A percentile compares a stretch with the other conserved stretches of the same genome.
Evolutionary conservation across 2,888 invertebrate species (phyloP).

Genomic region (Drosophila atroscutellata): DNA sequence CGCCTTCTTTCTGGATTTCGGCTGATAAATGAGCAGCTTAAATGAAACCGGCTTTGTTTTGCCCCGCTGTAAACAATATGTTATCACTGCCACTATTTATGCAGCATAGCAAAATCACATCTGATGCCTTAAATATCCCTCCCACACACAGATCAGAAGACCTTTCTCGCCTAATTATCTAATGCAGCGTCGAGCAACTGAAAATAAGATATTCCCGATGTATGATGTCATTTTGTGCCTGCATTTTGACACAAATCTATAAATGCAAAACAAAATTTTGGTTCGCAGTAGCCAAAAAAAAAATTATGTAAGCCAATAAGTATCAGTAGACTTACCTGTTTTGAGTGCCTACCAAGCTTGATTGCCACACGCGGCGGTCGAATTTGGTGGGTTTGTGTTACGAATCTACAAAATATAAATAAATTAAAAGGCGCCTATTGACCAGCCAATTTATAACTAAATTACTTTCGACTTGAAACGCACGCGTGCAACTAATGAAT

Average conservation of each 20-base stretch:
- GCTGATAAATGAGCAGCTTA: not conserved
- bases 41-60: not conserved
- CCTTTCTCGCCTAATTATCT: not conserved
- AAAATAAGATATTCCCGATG: conserved; percentile 30
- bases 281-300: conserved; percentile 38
- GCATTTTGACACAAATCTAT: conserved; percentile 41
- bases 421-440: conserved; percentile 15
- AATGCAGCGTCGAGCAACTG: conserved; percentile 3
- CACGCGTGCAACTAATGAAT: conserved; percentile 59
- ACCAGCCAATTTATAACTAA: conserved; percentile 32
- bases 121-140: not conserved
- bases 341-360: conserved; percentile 18
- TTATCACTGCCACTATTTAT: not conserved
- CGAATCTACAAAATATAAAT: conserved; percentile 46
- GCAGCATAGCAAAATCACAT: not conserved
- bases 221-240: conserved; percentile 61
- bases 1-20: not conserved
- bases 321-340: conserved; percentile 36
- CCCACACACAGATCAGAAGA: not conserved
- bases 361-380: conserved; percentile 38
- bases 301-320: conserved; percentile 63
- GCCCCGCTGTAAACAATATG: not conserved
- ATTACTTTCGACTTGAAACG: conserved; percentile 50
- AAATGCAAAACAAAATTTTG: conserved; percentile 47
- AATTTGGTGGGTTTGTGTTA: conserved; percentile 22